Evolutionary conservation across 2,888 invertebrate genomes (phyloP).

Genomic region (Trimorus sp.): DNA sequence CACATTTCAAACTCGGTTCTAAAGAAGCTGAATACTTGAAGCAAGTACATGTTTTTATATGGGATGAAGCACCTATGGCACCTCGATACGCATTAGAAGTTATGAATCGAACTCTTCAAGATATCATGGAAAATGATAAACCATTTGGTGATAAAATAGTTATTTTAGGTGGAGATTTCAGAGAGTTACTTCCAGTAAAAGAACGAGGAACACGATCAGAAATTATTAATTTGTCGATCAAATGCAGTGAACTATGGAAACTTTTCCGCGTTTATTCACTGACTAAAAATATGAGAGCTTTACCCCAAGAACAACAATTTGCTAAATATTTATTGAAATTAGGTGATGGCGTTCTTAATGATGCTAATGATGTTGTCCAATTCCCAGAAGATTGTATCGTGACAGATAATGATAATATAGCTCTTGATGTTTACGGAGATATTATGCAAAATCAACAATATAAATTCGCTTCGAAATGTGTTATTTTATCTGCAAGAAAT

Average conservation of each 20-base stretch:
- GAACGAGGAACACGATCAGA: slow-evolving; percentile 44
- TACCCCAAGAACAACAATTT: slow-evolving; percentile 34
- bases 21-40: slow-evolving; percentile 59
- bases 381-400: slow-evolving; percentile 53
- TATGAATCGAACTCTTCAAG: slow-evolving; percentile 64
- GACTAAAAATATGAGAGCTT: slow-evolving; percentile 65
- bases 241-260: slow-evolving; percentile 64
- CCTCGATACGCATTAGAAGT: slow-evolving; percentile 22
- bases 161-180: no score
- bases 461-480: slow-evolving; percentile 19
- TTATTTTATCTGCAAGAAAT: slow-evolving; percentile 9
- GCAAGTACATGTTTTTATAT: slow-evolving; percentile 42
- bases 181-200: slow-evolving; percentile 54
- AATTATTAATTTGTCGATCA: slow-evolving; percentile 68
- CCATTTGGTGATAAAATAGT: slow-evolving; percentile 69
- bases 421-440: slow-evolving; percentile 47
- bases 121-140: slow-evolving; percentile 66
- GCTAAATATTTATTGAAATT: slow-evolving; percentile 51
- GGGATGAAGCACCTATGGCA: slow-evolving; percentile 19
- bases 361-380: slow-evolving; percentile 53
- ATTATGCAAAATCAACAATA: slow-evolving; percentile 50
- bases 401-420: slow-evolving; percentile 44
- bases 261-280: slow-evolving; percentile 62
- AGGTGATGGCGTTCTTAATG: slow-evolving; percentile 64
- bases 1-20: slow-evolving; percentile 60